Evolutionary conservation across 2,113 vertebrate genomes (phyloP), one percentile per base, ranked within the genome.

Genomic region (Phalacrocorax aristotelis): DNA sequence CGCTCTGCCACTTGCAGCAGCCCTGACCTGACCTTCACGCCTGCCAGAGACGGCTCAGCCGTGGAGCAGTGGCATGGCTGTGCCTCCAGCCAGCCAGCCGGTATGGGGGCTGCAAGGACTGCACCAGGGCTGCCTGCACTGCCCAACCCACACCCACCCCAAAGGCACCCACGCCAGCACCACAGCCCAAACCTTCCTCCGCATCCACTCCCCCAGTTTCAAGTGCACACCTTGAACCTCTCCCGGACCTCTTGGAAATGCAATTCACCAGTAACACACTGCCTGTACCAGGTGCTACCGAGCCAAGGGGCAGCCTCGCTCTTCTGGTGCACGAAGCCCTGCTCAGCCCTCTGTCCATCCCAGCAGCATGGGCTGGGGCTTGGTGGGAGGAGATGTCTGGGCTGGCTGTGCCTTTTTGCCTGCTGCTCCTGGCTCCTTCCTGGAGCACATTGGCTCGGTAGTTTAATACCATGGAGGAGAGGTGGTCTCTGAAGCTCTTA

Each of bases 191-290:
- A 77, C 38, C 72, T 55, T 60, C 44, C 19, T 32, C 17, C 5
- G 3, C 1, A 0, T 27, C 57, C 0, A 0, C 27, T 60, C 10
- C 27, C 55, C 26, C 1, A 5, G 12, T 52, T 77, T 26, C 70
- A 48, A 4, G 55, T 7, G 15, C 29, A 25, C 0, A 0, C 48
- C 32, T 51, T 66, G 48, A 70, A 11, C 42, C 14, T 38, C n/a
- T 44, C 21, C 60, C 6, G 34, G 54, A 10, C 17, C 57, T 68
- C 54, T 44, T 9, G 15, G 38, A 44, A 22, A 17, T 46, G n/a
- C 34, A 12, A 11, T 6, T 18, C 49, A 34, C 20, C 42, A 9
- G 11, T 27, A 15, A 2, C 13, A 20, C 23, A 40, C 46, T 60
- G 70, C 29, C 26, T 29, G 68, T 46, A 25, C 69, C 57, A 25